Base-by-base conservation (phyloP, 1,140 invertebrate species). In the Lethocerus indicus region DNA sequence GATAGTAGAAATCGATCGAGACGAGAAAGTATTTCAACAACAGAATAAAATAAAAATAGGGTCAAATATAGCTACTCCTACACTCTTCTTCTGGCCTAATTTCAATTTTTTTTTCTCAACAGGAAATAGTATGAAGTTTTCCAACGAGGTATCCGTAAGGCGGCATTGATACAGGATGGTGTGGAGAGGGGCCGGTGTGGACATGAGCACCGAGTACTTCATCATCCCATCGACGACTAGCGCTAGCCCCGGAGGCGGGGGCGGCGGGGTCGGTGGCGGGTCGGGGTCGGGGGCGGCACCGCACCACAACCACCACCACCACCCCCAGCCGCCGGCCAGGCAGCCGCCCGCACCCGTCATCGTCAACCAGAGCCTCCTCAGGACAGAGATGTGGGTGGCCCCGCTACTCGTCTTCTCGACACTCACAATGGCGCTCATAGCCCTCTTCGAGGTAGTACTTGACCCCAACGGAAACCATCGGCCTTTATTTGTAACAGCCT, bases 391-490 rank as follows among this genome's bases (percentile, higher is more conserved):
- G 29, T 60, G 59, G 59, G 59, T 60, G 2, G 27, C 53, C 7
- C 59, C 59, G 25, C 54, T 60, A 13, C 52, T 60, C 14, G 47
- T 60, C n/a, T 51, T 60, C 27, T 60, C 59, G 2, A 49, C 56
- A 21, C 50, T 60, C 28, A 60, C 56, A 46, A 60, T 60, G 59
- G 51, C 56, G 16, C 50, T 60, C 44, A 60, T 60, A 24, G 50
- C 55, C 18, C 36, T 58, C 2, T 60, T 60, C 42, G 59, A 60
- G 57, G 59, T 60, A 44, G 24, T 4, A 18, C 3, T 3, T 37
- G 20, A 2, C 3, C n/a, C 35, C 20, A 16, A 16, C n/a, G n/a
- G 3, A 16, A 37, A 3, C 20, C 35, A 37, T 37, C 2, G 35
- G 4, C 35, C 20, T 2, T 20, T 16, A 20, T 32, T 9, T n/a